Conservation (phyloP, 2,888 invertebrate genomes). For the Leptodirus hochenwartii region DNA sequence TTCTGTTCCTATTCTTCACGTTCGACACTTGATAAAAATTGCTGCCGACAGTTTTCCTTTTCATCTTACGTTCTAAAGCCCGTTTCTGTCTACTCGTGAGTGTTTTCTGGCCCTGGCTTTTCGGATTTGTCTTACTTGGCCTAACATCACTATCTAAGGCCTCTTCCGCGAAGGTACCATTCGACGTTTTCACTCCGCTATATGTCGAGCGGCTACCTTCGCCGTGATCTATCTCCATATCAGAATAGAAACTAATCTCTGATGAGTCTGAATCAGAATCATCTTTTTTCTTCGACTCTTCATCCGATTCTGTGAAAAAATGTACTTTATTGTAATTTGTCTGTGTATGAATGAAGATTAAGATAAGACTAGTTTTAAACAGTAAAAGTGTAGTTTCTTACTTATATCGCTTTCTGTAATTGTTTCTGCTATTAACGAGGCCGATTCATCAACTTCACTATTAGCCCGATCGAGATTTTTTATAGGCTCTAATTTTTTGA, state of each 20-base stretch:
- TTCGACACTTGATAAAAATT: constrained; percentile 80
- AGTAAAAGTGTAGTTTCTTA: too few relatives aligned
- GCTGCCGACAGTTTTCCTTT: constrained; percentile 67
- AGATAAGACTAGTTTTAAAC: too few relatives aligned
- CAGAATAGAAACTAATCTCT: constrained; percentile 49
- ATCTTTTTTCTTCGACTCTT: constrained; percentile 15
- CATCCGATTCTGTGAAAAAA: constrained; percentile 20
- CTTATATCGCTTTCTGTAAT: background rate
- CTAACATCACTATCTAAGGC: constrained; percentile 18
- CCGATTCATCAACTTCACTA: constrained; percentile 10
- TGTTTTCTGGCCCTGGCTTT: constrained; percentile 27
- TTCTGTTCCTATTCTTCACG: constrained; percentile 76
- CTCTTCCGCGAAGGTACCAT: constrained; percentile 30
- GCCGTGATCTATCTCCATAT: constrained; percentile 36
- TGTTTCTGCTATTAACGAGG: constrained; percentile 5
- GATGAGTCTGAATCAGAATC: constrained; percentile 27
- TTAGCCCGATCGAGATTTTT: constrained; percentile 19
- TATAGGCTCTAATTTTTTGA: constrained; percentile 36
- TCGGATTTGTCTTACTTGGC: constrained; percentile 14
- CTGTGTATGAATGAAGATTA: too few relatives aligned
- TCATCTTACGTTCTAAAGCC: constrained; percentile 52
- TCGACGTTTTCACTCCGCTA: constrained; percentile 22
- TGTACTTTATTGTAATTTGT: constrained; percentile 18
- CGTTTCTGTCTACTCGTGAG: constrained; percentile 62
- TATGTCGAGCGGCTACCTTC: too few relatives aligned